Conservation (phyloP, 1,140 invertebrate genomes). For the Drosophila chauvacae region DNA sequence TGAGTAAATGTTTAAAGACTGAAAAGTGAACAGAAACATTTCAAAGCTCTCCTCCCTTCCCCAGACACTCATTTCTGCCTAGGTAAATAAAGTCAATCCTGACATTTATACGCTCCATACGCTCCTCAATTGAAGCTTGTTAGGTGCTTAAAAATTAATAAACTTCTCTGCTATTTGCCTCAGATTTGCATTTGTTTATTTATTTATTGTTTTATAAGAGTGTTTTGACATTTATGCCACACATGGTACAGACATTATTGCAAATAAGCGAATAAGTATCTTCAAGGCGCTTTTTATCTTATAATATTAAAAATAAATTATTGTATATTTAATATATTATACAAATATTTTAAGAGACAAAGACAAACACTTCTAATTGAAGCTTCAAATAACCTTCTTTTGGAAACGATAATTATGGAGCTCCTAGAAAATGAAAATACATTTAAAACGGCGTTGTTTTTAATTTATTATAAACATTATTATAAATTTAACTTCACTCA, state of each 20-base stretch:
- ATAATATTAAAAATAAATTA: no score
- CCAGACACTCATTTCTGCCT: neutral
- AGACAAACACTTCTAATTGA: no score
- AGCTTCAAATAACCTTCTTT: no score
- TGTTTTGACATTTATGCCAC: neutral
- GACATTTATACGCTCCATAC: neutral
- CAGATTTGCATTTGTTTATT: neutral
- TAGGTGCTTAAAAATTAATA: neutral
- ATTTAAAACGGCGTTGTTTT: no score
- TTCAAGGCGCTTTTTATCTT: neutral
- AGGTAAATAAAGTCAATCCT: neutral
- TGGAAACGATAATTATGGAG: no score
- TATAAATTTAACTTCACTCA: no score
- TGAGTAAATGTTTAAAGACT: neutral
- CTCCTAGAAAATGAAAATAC: no score
- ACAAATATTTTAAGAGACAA: no score
- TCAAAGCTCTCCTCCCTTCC: neutral
- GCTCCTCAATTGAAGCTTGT: neutral
- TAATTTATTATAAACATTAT: no score
- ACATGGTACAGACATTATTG: neutral
- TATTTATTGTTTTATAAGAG: neutral
- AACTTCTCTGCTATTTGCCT: neutral
- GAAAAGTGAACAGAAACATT: conserved; percentile 3
- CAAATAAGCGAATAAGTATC: neutral
- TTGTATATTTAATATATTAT: no score